Base-by-base conservation (phyloP, 2,888 invertebrate genomes). In the Pseudoips prasinana region DNA sequence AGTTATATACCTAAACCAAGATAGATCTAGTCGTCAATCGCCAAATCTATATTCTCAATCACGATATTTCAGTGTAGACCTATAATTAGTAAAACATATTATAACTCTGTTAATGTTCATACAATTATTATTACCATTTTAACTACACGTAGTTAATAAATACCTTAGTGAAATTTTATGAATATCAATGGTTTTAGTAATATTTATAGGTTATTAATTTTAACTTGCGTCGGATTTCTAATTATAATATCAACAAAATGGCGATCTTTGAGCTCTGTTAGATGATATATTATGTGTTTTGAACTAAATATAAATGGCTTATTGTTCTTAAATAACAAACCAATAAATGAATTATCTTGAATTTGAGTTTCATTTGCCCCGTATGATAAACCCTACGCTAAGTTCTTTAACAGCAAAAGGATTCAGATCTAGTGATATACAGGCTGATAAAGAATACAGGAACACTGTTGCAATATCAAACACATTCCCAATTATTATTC, bases 321-420 rank as follows among this genome's bases (percentile, higher is more conserved):
- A 84, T 75, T 73, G 78, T 79, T 77, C 84, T 84, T 77, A 66
- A 69, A 72, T 73, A 72, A 77, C 61, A 73, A 79, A 78, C 77
- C 67, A 86, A 83, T 84, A 83, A 86, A 84, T 75, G 71, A 73
- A 77, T 85, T 69, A 86, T 80, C 78, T 79, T 73, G 60, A 76
- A 77, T 59, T 71, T 28, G 67, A 20, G 65, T 87, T 87, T 87
- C 33, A 84, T 77, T 84, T n/a, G n/a, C n/a, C n/a, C n/a, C n/a
- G n/a, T n/a, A n/a, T n/a, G n/a, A n/a, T n/a, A n/a, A n/a, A n/a
- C n/a, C n/a, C n/a, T n/a, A n/a, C n/a, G n/a, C n/a, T n/a, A n/a
- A n/a, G n/a, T n/a, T n/a, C n/a, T n/a, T n/a, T n/a, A n/a, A n/a
- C n/a, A n/a, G n/a, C n/a, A n/a, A n/a, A n/a, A n/a, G n/a, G n/a